Base-by-base conservation (phyloP, 1,140 invertebrate genomes). In the Myzus persicae region DNA sequence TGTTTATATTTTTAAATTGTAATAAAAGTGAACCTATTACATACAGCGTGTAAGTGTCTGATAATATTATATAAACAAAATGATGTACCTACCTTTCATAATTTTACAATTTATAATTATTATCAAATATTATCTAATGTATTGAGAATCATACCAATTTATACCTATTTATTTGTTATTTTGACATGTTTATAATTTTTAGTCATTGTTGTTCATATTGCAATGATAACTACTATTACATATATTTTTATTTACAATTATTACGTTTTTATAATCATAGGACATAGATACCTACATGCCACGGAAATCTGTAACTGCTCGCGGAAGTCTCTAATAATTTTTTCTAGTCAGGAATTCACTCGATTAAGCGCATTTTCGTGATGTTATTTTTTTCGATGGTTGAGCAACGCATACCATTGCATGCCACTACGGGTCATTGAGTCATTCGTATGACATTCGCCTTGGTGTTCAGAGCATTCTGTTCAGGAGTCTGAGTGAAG, bases 61-160 rank as follows among this genome's bases (percentile, higher is more conserved):
- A 76, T 76, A n/a, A 67, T 76, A 76, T 76, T 76, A 76, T 76
- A n/a, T 36, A 76, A 76, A 76, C 59, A 76, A 76, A 76, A 76
- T 67, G 11, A 67, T 67, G 59, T 18, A 67, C n/a, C 14, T 18
- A 67, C n/a, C 14, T 76, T 76, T 76, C 59, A 76, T 76, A 14
- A 76, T 36, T 76, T 76, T 76, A 76, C 14, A 76, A 76, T 76
- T n/a, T n/a, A 76, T 76, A 18, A n/a, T 67, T 67, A 67, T 36
- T 18, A 76, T 76, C n/a, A 76, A 76, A 76, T 76, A 76, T n/a
- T 76, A 76, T 76, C 11, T 76, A 76, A 76, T 76, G 14, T 76
- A 76, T 76, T 76, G 59, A n/a, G 31, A 67, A 51, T 51, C 20
- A 6, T 22, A 14, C 48, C 20, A 20, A 48, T 48, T 2, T 48